These are phyloP conservation scores for Hyles vespertilio DNA, from an alignment of 1,140 invertebrate genomes.

Conservation along the genomic window DNA sequence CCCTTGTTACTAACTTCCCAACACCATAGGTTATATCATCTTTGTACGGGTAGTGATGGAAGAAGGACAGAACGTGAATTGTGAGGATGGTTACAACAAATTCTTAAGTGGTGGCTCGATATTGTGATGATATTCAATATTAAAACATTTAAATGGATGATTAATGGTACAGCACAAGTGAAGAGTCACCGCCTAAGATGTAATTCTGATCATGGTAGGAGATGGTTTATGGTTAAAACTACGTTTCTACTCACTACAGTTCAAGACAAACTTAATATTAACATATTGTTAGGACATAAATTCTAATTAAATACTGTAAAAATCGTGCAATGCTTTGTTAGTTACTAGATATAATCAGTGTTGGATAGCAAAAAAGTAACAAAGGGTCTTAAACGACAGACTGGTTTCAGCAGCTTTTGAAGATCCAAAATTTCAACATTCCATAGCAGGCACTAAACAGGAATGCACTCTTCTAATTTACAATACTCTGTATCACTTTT, in stretches of 20 bases:
- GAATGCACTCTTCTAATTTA: background rate
- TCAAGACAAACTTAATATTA: too few relatives aligned
- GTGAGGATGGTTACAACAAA: conserved; percentile 9
- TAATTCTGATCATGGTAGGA: conserved; percentile 6
- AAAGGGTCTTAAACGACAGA: conserved; percentile 68
- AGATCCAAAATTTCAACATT: too few relatives aligned
- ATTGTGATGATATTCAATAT: conserved; percentile 3
- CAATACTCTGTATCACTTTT: too few relatives aligned
- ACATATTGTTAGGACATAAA: conserved; percentile 13
- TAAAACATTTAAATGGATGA: conserved; percentile 1
- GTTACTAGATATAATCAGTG: conserved; percentile 44
- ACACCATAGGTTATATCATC: conserved; percentile 42
- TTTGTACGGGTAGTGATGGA: too few relatives aligned
- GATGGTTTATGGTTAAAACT: too few relatives aligned
- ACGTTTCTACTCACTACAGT: too few relatives aligned
- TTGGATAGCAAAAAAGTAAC: conserved; percentile 59
- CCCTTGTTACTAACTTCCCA: conserved; percentile 70
- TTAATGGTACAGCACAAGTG: too few relatives aligned
- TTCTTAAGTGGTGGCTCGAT: conserved; percentile 5
- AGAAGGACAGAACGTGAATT: conserved; percentile 3
- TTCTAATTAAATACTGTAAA: conserved; percentile 15
- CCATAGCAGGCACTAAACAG: background rate
- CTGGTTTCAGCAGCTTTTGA: conserved; percentile 51
- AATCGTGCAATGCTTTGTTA: conserved; percentile 35
- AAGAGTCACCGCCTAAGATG: too few relatives aligned